Percentiles rank a stretch among this genome's conserved stretches.
phyloP scores from a whole-genome alignment of 2,888 invertebrate genomes.

The Scaptodrosophila latifasciaeformis region DNA sequence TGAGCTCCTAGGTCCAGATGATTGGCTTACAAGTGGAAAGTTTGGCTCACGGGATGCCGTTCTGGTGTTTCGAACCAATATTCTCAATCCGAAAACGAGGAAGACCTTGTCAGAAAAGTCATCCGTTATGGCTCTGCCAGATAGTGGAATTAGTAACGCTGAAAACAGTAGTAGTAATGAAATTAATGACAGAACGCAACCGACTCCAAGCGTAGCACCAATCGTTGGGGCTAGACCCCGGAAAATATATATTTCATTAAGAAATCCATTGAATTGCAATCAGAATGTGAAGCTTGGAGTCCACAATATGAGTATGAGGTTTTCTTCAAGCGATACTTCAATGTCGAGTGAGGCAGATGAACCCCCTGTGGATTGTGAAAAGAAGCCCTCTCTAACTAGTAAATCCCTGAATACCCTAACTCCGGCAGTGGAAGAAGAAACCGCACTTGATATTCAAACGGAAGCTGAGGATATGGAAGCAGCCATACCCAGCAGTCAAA shows the following conservation, averaged over 20 bases:
- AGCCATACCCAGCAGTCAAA: conserved; percentile 28
- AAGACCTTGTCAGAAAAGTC: conserved; percentile 33
- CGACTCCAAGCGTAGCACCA: too few relatives aligned
- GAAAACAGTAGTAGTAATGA: too few relatives aligned
- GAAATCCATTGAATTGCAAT: conserved; percentile 23
- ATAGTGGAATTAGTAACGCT: conserved; percentile 32
- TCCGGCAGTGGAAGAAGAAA: conserved; percentile 3
- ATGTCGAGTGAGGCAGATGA: conserved; percentile 72
- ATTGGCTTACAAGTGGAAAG: conserved; percentile 79
- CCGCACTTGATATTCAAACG: too few relatives aligned
- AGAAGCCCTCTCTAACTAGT: conserved; percentile 7
- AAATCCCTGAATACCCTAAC: not conserved
- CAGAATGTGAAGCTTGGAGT: conserved; percentile 17
- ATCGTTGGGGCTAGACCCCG: too few relatives aligned
- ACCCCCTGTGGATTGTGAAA: conserved; percentile 27
- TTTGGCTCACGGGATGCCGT: conserved; percentile 81
- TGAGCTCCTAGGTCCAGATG: conserved; percentile 40
- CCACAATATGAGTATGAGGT: not conserved
- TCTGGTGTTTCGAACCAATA: conserved; percentile 80
- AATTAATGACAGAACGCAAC: too few relatives aligned
- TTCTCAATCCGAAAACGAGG: conserved; percentile 73
- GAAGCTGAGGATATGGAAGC: conserved; percentile 34
- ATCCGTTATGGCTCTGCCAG: conserved; percentile 20
- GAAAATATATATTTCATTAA: conserved; percentile 30
- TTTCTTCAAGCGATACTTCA: conserved; percentile 72